Conservation (phyloP, 2,888 invertebrate species). For the Parasteatoda lunata region DNA sequence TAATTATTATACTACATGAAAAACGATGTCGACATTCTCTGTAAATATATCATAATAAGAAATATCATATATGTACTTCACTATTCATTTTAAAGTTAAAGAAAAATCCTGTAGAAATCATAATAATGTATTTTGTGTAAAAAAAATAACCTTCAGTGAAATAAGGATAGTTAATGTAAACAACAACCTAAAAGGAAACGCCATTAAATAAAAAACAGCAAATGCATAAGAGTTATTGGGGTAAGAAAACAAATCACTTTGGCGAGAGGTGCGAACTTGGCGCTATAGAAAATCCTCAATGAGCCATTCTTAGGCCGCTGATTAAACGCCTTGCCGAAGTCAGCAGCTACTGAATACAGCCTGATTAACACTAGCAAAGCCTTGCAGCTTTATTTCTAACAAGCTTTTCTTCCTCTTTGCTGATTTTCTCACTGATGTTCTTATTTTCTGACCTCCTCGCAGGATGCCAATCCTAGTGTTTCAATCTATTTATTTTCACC, state of each 20-base stretch:
- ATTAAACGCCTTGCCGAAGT: slow-evolving; percentile 53
- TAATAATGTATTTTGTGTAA: too few relatives aligned
- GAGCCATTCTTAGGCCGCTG: slow-evolving; percentile 56
- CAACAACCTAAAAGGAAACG: too few relatives aligned
- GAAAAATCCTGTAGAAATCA: too few relatives aligned
- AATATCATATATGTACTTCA: too few relatives aligned
- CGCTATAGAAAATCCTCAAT: slow-evolving; percentile 51
- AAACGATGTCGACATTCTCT: too few relatives aligned
- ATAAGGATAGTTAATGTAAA: too few relatives aligned
- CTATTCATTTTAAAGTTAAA: too few relatives aligned
- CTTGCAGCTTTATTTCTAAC: slow-evolving; percentile 7
- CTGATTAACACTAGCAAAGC: slow-evolving; percentile 47
- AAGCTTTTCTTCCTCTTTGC: slow-evolving; percentile 7
- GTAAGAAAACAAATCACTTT: slow-evolving; percentile 32
- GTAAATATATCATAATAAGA: too few relatives aligned
- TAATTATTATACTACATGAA: too few relatives aligned
- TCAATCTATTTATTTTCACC: slow-evolving; percentile 49
- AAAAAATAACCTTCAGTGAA: too few relatives aligned
- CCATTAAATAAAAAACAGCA: too few relatives aligned
- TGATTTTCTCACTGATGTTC: slow-evolving; percentile 21
- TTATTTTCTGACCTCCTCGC: slow-evolving; percentile 8
- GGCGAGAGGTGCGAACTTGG: slow-evolving; percentile 19
- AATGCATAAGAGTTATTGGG: not conserved
- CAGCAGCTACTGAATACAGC: slow-evolving; percentile 48
- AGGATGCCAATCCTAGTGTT: slow-evolving; percentile 46